Conservation (phyloP, 2,888 invertebrate species). For the Labia minor region DNA sequence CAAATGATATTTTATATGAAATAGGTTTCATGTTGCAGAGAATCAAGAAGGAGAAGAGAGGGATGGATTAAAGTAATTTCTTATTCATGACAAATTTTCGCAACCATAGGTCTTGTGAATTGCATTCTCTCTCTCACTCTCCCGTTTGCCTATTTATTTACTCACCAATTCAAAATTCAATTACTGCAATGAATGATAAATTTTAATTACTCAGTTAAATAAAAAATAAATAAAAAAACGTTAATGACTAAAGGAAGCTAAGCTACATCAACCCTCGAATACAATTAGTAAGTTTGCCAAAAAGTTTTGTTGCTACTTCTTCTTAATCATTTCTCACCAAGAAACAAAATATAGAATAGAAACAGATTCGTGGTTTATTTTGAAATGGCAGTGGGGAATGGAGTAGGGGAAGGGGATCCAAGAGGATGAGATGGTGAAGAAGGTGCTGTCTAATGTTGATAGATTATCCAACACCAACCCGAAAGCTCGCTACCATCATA, state of each 20-base stretch:
- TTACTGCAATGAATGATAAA: neutral
- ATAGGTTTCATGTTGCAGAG: no score
- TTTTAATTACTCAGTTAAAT: neutral
- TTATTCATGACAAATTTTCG: no score
- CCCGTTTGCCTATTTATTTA: no score
- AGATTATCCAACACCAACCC: neutral
- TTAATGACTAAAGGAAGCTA: neutral
- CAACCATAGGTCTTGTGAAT: no score
- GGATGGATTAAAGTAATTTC: no score
- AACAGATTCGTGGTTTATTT: conserved; percentile 13
- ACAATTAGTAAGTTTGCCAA: neutral
- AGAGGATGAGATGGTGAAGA: neutral
- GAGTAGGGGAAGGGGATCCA: neutral
- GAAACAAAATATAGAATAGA: neutral
- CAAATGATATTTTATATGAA: no score
- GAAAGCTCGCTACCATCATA: neutral
- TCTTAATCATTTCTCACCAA: neutral
- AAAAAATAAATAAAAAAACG: neutral
- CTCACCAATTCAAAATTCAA: neutral
- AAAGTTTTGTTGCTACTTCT: neutral
- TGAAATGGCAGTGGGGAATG: neutral
- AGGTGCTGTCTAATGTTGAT: conserved; percentile 13
- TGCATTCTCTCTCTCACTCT: no score
- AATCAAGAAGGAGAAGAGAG: no score
- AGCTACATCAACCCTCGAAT: neutral